These are phyloP conservation scores for Edolisoma coerulescens DNA, from an alignment of 2,113 vertebrate genomes.

Conservation along the genomic window DNA sequence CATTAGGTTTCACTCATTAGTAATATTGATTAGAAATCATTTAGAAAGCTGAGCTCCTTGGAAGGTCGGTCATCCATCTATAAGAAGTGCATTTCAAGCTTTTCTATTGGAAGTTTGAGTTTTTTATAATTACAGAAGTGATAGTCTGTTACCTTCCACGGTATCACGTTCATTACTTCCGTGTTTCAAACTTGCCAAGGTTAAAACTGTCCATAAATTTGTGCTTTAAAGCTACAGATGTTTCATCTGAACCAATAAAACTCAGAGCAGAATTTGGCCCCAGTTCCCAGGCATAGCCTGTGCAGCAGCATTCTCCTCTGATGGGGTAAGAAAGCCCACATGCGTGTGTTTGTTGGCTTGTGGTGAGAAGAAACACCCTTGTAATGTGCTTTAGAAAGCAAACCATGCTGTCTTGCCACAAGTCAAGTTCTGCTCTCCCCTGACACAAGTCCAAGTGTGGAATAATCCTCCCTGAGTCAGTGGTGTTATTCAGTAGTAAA, in stretches of 20 bases:
- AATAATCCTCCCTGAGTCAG: constrained; percentile 19
- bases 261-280: not conserved
- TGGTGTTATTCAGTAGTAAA: constrained; percentile 40
- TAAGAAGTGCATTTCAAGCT: constrained; percentile 48
- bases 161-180: not conserved
- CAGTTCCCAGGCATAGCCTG: not conserved
- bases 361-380: constrained; percentile 35
- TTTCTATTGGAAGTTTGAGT: not conserved
- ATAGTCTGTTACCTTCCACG: not conserved
- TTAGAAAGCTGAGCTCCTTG: constrained; percentile 28
- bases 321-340: not conserved
- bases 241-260: not conserved
- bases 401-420: constrained; percentile 17
- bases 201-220: not conserved
- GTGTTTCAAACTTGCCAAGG: constrained; percentile 5
- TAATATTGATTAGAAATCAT: constrained; percentile 48
- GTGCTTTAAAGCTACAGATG: not conserved
- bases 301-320: not conserved
- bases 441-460: constrained; percentile 34
- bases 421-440: constrained; percentile 27
- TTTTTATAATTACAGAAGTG: constrained; percentile 15
- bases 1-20: constrained; percentile 55
- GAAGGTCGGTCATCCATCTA: constrained; percentile 46
- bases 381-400: constrained; percentile 32
- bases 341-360: not conserved